Base-by-base conservation (phyloP, 2,113 vertebrate genomes). In the Salminus brasiliensis region DNA sequence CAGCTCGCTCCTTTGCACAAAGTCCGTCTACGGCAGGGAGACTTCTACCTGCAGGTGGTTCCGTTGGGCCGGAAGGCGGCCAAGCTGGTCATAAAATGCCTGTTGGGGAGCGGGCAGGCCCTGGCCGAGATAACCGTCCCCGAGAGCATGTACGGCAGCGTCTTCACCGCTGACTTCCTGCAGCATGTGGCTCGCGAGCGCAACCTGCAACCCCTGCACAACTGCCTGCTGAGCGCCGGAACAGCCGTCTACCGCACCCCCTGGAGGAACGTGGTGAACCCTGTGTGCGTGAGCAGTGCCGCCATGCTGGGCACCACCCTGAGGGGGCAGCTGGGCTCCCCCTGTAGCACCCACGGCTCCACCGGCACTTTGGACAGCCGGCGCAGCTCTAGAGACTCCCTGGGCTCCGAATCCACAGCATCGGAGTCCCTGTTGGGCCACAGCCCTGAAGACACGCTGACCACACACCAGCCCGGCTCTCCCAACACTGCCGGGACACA, bases 11-110 rank as follows among this genome's bases (percentile, higher is more conserved):
- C 93, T 5, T 89, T 95, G 78, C 93, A 92, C 74, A 94, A 93
- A 85, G 94, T 94, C 8, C 86, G 90, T 70, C 89, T 95, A 72
- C 91, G 92, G 83, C 92, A 92, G 36, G 93, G 94, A 34, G 94
- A 96, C 87, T 95, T 96, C 87, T 95, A 95, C 81, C 86, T 96
- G 8, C 94, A 95, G 83, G 84, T 95, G 12, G 93, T 94, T 11
- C 91, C 93, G 0, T 82, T 91, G 47, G 92, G 93, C 45, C 93
- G 88, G 67, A 94, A 93, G 76, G 81, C 91, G 18, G 94, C 89
- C 66, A 94, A 92, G 62, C 88, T 95, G 16, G 93, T 94, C 34
- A 89, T 95, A 90, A 95, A 95, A 93, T 94, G 94, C 81, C 91
- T 95, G 85, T 92, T 92, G 1, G 83, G 83, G 81, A 92, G 91